These are phyloP conservation scores for Naja naja DNA, from an alignment of 2,113 vertebrate genomes.

Conservation along the genomic window DNA sequence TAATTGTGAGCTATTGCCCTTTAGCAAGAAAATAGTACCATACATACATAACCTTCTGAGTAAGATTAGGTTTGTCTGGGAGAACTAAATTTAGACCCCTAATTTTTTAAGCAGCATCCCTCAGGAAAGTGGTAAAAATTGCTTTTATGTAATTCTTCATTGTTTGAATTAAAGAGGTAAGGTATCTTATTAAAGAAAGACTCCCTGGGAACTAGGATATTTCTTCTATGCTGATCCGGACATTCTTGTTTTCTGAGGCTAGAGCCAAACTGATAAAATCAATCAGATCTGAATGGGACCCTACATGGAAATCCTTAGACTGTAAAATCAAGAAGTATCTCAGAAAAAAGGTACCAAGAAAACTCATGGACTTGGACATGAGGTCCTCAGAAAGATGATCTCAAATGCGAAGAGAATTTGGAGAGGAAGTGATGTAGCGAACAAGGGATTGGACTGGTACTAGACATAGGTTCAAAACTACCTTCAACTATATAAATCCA, in stretches of 20 bases:
- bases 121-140: neutral
- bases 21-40: neutral
- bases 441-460: neutral
- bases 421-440: neutral
- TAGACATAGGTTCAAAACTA: neutral
- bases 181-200: neutral
- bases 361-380: neutral
- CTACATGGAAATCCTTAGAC: neutral
- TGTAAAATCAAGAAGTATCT: neutral
- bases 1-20: neutral
- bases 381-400: neutral
- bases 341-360: neutral
- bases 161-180: neutral
- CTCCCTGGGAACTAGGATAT: neutral
- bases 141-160: neutral
- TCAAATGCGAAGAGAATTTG: neutral
- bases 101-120: neutral
- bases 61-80: neutral
- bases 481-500: neutral
- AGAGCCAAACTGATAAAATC: neutral
- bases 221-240: neutral
- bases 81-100: neutral
- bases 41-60: neutral
- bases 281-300: neutral
- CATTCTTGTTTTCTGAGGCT: neutral